Evolutionary conservation across 2,888 invertebrate genomes (phyloP).

Genomic region (Rosalia funebris): DNA sequence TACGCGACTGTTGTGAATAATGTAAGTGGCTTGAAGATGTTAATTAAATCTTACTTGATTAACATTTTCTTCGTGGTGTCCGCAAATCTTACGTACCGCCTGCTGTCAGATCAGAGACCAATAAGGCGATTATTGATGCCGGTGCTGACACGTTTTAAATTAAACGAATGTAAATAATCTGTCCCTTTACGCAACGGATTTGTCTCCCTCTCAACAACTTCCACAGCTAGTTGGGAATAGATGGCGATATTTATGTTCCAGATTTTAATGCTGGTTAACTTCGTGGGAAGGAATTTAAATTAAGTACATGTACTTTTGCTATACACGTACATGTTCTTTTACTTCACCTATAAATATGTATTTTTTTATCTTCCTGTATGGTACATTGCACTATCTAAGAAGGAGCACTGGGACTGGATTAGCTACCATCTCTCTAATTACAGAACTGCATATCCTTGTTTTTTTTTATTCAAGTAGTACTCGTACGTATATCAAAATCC

Average conservation of each 20-base stretch:
- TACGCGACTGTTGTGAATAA: not conserved
- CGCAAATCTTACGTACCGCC: conserved; percentile 20
- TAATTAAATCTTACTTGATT: conserved; percentile 17
- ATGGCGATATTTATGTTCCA: not conserved
- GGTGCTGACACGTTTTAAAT: conserved; percentile 34
- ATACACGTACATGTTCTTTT: no score
- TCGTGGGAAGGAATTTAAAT: conserved; percentile 1
- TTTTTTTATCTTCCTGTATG: no score
- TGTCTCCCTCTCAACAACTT: conserved; percentile 1
- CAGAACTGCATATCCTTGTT: no score
- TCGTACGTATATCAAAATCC: no score
- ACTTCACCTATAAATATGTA: no score
- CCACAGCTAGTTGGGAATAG: conserved; percentile 1
- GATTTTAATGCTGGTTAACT: not conserved
- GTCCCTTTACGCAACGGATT: not conserved
- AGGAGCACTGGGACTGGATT: no score
- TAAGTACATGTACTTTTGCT: not conserved
- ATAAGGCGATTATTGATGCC: conserved; percentile 37
- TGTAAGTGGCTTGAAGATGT: conserved; percentile 11
- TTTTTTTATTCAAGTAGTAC: no score
- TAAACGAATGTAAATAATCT: conserved; percentile 29
- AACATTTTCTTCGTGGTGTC: conserved; percentile 17
- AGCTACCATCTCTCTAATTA: no score
- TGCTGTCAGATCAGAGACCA: conserved; percentile 36
- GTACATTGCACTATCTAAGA: no score